Base-by-base conservation (phyloP, 2,797 vertebrate genomes). In the Myripristis murdjan region DNA sequence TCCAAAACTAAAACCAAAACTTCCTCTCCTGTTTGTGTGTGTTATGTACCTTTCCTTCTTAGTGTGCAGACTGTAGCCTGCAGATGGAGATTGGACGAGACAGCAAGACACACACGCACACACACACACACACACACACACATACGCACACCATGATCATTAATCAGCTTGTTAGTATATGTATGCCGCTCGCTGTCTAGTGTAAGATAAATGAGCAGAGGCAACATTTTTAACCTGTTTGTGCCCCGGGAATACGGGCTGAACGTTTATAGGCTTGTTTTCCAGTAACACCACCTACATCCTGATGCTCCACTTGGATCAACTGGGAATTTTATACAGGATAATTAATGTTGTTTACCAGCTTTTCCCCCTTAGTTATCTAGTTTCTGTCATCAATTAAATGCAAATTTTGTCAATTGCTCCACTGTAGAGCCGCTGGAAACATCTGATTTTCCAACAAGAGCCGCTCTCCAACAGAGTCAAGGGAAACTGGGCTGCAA, bases 141-240 rank as follows among this genome's bases (percentile, higher is more conserved):
- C 47, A n/a, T n/a, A n/a, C n/a, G n/a, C n/a, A n/a, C n/a, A n/a
- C n/a, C n/a, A n/a, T n/a, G n/a, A n/a, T n/a, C 61, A 86, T 86
- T 80, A 72, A 81, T 87, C 86, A 80, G 65, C 57, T 20, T 60
- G 70, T 83, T 83, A 73, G 73, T 28, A 64, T 57, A 26, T 60
- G 14, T 65, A 53, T 63, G 58, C 20, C 61, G 22, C 64, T 3
- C 33, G n/a, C 62, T 60, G 66, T 75, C 79, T 60, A 56, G 62
- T 14, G 55, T 41, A 53, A 78, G 70, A 81, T 66, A 18, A 71
- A 84, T 61, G 62, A 70, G 22, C 49, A 47, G 18, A 31, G 46
- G 24, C 39, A 5, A 1, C 61, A 52, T 64, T 66, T 55, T 59
- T 68, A 37, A 33, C 63, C 71, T 51, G 47, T 53, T 72, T 71